Evolutionary conservation across 2,113 vertebrate species (phyloP).

Genomic region (Megaceryle maxima): DNA sequence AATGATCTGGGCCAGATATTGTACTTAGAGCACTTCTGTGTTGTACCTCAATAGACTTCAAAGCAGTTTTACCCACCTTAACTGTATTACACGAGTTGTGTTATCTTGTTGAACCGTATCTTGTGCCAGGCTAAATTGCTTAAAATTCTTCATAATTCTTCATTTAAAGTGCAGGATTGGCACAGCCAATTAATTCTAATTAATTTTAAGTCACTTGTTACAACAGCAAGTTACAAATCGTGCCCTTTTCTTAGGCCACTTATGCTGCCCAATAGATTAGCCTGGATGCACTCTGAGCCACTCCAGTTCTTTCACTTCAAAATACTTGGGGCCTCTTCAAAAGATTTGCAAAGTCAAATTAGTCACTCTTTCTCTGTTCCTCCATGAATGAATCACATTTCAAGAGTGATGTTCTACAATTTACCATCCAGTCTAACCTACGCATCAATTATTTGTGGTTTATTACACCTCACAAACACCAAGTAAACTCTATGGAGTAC

Average conservation of each 20-base stretch:
- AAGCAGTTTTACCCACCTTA: neutral
- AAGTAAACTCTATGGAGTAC: neutral
- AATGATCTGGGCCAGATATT: neutral
- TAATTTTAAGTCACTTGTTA: neutral
- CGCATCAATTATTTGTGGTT: neutral
- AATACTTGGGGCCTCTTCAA: neutral
- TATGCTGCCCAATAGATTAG: neutral
- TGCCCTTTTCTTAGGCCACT: neutral
- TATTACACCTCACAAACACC: neutral
- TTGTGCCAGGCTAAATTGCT: neutral
- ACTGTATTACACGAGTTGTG: neutral
- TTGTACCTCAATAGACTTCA: neutral
- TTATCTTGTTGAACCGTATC: neutral
- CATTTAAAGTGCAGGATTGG: neutral
- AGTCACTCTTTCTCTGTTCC: neutral
- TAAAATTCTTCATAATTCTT: neutral
- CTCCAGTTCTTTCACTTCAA: neutral
- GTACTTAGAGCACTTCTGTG: neutral
- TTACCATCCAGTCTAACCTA: neutral
- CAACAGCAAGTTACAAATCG: neutral
- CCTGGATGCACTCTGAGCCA: neutral
- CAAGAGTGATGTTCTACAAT: neutral
- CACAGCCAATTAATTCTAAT: neutral
- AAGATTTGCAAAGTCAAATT: neutral
- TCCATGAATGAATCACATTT: neutral